A percentile compares a stretch with the other conserved stretches of the same genome.
Conservation (phyloP, 1,140 invertebrate genomes). For the Drosophila nikananu region DNA sequence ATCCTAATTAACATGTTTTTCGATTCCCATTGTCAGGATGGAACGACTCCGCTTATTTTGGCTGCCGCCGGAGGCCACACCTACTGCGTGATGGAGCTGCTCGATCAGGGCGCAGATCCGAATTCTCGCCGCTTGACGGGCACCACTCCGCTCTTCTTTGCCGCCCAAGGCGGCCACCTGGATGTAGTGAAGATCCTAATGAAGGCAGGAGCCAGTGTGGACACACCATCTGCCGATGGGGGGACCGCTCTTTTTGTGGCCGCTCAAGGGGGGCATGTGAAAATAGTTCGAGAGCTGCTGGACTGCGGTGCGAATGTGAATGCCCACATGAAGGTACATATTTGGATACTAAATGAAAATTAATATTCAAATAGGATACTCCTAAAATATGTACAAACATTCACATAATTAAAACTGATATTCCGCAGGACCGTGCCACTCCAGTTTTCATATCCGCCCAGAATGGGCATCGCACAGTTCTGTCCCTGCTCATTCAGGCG, state of each 20-base stretch:
- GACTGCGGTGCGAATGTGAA: slow-evolving; percentile 93
- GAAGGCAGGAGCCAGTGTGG: slow-evolving; percentile 91
- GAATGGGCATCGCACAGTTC: slow-evolving; percentile 93
- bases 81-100: slow-evolving; percentile 93
- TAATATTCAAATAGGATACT: background rate
- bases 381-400: background rate
- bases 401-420: background rate
- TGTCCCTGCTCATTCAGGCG: slow-evolving; percentile 89
- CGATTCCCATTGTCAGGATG: slow-evolving; percentile 89
- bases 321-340: slow-evolving; percentile 92
- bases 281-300: slow-evolving; percentile 93
- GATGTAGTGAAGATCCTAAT: slow-evolving; percentile 92
- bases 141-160: slow-evolving; percentile 96
- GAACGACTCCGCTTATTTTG: slow-evolving; percentile 95
- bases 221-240: slow-evolving; percentile 95
- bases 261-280: slow-evolving; percentile 95
- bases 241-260: slow-evolving; percentile 96
- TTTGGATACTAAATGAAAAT: background rate
- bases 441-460: slow-evolving; percentile 96
- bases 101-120: slow-evolving; percentile 95
- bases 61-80: slow-evolving; percentile 95
- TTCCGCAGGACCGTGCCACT: slow-evolving; percentile 92
- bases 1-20: background rate
- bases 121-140: slow-evolving; percentile 93
- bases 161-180: slow-evolving; percentile 94